phyloP scores from a whole-genome alignment of 2,797 vertebrate genomes.

The Eulemur mongoz region DNA sequence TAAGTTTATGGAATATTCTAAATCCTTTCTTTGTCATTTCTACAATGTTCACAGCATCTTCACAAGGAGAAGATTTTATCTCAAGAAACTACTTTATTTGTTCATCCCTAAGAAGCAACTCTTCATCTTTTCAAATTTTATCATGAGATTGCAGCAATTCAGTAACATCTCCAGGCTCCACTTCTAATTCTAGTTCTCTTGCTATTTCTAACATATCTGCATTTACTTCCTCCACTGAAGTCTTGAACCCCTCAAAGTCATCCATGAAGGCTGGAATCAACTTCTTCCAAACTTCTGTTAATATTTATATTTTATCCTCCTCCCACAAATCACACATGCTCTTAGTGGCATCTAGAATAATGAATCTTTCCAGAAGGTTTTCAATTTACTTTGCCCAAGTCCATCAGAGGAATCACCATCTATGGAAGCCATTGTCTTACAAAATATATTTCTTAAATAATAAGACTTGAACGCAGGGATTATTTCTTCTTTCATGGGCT shows the following conservation, averaged over 20 bases:
- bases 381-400: background rate
- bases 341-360: background rate
- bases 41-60: background rate
- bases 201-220: background rate
- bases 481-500: background rate
- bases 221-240: background rate
- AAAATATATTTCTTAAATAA: background rate
- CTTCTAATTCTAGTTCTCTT: background rate
- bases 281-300: background rate
- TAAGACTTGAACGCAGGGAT: background rate
- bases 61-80: background rate
- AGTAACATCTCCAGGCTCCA: background rate
- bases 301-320: background rate
- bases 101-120: background rate
- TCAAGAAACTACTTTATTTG: background rate
- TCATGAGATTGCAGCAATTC: background rate
- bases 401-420: background rate
- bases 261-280: background rate
- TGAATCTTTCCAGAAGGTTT: background rate
- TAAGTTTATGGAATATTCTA: background rate
- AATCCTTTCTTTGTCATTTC: background rate
- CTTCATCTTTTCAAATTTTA: background rate
- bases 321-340: background rate
- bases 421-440: background rate
- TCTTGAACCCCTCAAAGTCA: background rate